phyloP scores from a whole-genome alignment of 2,797 vertebrate genomes.

The Pachyuromys duprasi region DNA sequence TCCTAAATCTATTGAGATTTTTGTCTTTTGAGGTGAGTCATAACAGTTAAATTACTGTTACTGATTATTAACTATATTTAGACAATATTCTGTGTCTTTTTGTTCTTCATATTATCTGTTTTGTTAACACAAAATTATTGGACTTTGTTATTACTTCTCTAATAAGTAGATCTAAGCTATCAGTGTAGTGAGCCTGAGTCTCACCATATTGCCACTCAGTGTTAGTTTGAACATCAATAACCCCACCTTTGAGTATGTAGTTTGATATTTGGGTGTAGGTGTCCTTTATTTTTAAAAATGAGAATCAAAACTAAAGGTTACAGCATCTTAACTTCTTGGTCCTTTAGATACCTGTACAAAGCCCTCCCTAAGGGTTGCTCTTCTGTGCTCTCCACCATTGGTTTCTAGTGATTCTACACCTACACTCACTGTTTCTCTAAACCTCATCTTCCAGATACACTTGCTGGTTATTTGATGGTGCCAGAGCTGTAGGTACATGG shows the following conservation, averaged over 20 bases:
- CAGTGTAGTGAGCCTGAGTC: background rate
- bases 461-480: background rate
- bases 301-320: constrained; percentile 1
- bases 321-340: background rate
- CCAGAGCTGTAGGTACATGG: background rate
- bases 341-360: background rate
- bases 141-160: background rate
- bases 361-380: background rate
- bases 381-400: background rate
- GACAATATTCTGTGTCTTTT: background rate
- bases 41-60: background rate
- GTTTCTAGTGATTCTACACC: background rate
- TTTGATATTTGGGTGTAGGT: background rate
- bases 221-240: background rate
- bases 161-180: background rate
- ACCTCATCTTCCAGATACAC: background rate
- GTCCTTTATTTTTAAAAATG: background rate
- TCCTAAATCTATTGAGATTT: background rate
- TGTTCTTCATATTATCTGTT: background rate
- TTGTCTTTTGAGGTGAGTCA: background rate
- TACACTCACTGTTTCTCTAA: background rate
- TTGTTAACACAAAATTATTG: background rate
- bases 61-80: background rate
- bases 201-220: background rate
- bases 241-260: background rate